Conservation (phyloP, 1,140 invertebrate species). For the Ceratosolen solmsi region DNA sequence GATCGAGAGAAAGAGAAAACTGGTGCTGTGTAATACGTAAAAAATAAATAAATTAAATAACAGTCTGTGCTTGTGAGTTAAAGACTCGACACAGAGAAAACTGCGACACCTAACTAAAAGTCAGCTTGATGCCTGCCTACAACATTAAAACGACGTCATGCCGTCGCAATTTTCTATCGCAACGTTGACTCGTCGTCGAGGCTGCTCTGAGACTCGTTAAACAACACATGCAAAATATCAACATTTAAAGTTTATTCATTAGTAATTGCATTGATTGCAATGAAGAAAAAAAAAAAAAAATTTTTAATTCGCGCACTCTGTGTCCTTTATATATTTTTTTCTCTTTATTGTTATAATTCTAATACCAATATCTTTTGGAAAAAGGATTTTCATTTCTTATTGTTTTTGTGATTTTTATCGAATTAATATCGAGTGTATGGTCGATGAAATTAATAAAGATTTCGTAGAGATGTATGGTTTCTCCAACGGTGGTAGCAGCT, state of each 20-base stretch:
- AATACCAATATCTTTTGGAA: slow-evolving; percentile 31
- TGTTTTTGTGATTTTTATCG: slow-evolving; percentile 49
- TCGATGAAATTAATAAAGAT: slow-evolving; percentile 36
- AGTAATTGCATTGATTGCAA: slow-evolving; percentile 33
- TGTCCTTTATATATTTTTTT: slow-evolving; percentile 18
- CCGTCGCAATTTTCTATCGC: slow-evolving; percentile 53
- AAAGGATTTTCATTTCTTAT: slow-evolving; percentile 33
- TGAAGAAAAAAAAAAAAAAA: slow-evolving; percentile 30
- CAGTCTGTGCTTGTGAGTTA: slow-evolving; percentile 52
- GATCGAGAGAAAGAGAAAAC: slow-evolving; percentile 51
- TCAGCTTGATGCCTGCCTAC: slow-evolving; percentile 73
- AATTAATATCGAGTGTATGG: slow-evolving; percentile 27
- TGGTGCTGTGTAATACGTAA: slow-evolving; percentile 44
- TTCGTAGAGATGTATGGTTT: slow-evolving; percentile 23
- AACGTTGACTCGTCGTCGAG: slow-evolving; percentile 49
- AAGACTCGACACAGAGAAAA: slow-evolving; percentile 63
- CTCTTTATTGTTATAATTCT: slow-evolving; percentile 44
- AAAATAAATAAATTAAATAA: slow-evolving; percentile 51
- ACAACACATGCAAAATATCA: slow-evolving; percentile 32
- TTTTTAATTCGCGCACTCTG: slow-evolving; percentile 39
- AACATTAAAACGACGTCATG: slow-evolving; percentile 52
- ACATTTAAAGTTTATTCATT: slow-evolving; percentile 46
- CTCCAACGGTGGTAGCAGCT: slow-evolving; percentile 24
- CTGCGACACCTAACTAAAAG: slow-evolving; percentile 56
- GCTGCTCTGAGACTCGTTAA: slow-evolving; percentile 49